These are phyloP conservation scores for Corythornis leucogaster DNA, from an alignment of 2,797 vertebrate genomes.

Conservation along the genomic window DNA sequence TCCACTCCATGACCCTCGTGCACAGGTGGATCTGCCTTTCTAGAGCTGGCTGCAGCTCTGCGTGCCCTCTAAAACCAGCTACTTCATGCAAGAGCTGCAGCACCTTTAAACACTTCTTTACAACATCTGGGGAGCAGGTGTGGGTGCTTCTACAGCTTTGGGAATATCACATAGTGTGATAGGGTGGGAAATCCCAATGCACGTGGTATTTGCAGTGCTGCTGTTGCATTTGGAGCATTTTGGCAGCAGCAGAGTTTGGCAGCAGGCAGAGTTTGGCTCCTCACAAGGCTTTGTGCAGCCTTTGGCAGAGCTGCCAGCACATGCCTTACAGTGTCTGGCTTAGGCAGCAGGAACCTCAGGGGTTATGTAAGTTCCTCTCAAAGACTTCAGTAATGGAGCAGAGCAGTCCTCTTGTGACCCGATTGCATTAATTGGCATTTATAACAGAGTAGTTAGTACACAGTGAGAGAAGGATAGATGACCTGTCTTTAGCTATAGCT, in stretches of 20 bases:
- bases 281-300: background rate
- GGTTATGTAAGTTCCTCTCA: background rate
- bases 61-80: background rate
- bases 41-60: background rate
- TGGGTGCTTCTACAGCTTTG: background rate
- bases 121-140: background rate
- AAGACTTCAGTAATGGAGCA: background rate
- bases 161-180: background rate
- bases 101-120: background rate
- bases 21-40: background rate
- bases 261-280: background rate
- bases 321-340: accelerated
- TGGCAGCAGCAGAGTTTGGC: background rate
- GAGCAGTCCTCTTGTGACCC: background rate
- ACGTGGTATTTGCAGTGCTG: background rate
- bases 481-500: background rate
- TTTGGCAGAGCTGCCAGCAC: background rate
- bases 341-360: background rate
- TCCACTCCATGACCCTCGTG: accelerated
- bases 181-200: background rate
- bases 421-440: background rate
- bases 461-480: background rate
- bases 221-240: background rate
- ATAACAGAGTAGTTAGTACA: background rate
- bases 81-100: background rate